Evolutionary conservation across 2,888 invertebrate genomes (phyloP), one percentile per base, ranked within the genome.

Genomic region (Trachelus troglodyta): DNA sequence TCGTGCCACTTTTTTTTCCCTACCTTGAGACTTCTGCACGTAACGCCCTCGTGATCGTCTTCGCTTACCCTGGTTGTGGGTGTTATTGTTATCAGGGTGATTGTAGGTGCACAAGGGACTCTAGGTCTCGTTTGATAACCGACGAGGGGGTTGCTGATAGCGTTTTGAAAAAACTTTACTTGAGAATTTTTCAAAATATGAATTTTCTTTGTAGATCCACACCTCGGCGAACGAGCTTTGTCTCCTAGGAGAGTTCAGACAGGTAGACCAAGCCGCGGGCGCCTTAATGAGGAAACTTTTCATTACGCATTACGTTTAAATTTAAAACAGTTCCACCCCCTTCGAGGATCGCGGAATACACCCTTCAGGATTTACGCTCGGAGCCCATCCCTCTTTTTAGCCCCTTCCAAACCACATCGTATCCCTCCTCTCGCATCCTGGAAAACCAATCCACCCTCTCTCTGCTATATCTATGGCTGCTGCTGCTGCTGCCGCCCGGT

Each of bases 201-300:
- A 23, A 56, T 23, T 56, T 23, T 2, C 23, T 9, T 56, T 0
- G 9, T 4, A 2, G 9, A 56, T 15, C 56, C 9, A 23, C 9
- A 23, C 23, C 23, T 23, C 6, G 56, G 23, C 6, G 23, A 56
- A 56, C 6, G 23, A 56, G 23, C 9, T 9, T 23, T 2, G 23
- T 56, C 9, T 56, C 9, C 6, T 23, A 56, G 56, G 23, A 56
- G 23, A 56, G 56, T 0, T 56, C 56, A 56, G 23, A 9, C 56
- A 56, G 56, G 56, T 56, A 23, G 23, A 1, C 12, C 31, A 12
- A 71, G 71, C 31, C 76, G 33, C 9, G 9, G 56, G 56, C 2
- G 81, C 73, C 77, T 83, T 87, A 83, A 87, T 77, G 83, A 86
- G 85, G 78, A 84, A 87, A 87, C 87, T 87, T 87, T 87, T 87